phyloP scores from a whole-genome alignment of 2,888 invertebrate species.

The Leptopterna dolabrata region DNA sequence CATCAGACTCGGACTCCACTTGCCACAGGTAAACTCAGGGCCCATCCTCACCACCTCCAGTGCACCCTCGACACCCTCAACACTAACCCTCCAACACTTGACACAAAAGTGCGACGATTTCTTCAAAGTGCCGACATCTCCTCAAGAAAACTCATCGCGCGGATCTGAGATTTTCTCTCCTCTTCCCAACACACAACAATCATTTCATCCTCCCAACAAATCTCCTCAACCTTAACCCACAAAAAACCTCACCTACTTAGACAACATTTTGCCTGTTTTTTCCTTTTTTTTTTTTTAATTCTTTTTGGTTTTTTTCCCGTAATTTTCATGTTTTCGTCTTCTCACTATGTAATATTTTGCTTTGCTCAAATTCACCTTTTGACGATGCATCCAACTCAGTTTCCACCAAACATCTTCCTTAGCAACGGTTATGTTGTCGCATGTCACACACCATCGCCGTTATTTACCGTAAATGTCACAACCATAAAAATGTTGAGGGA shows the following conservation, averaged over 20 bases:
- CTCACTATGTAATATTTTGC: no score
- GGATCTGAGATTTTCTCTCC: not conserved
- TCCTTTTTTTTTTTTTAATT: not conserved
- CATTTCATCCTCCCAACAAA: not conserved
- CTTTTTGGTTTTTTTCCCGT: not conserved
- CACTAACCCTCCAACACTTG: not conserved
- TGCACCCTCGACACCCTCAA: not conserved
- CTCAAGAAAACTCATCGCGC: not conserved
- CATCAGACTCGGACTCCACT: not conserved
- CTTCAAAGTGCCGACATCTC: not conserved
- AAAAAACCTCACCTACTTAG: not conserved
- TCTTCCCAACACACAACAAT: not conserved
- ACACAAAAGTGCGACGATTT: conserved; percentile 1
- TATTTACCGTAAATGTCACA: not conserved
- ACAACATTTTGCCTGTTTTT: not conserved
- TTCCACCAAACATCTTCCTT: not conserved
- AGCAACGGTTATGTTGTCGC: not conserved
- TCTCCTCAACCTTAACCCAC: not conserved
- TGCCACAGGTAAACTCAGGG: not conserved
- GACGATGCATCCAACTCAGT: not conserved
- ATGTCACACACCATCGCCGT: not conserved
- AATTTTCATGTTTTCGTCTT: not conserved
- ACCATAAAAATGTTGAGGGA: not conserved
- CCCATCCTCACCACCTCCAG: not conserved
- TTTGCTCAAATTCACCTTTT: no score